Evolutionary conservation across 1,140 invertebrate genomes (phyloP).

Genomic region (Drosophila simulans): DNA sequence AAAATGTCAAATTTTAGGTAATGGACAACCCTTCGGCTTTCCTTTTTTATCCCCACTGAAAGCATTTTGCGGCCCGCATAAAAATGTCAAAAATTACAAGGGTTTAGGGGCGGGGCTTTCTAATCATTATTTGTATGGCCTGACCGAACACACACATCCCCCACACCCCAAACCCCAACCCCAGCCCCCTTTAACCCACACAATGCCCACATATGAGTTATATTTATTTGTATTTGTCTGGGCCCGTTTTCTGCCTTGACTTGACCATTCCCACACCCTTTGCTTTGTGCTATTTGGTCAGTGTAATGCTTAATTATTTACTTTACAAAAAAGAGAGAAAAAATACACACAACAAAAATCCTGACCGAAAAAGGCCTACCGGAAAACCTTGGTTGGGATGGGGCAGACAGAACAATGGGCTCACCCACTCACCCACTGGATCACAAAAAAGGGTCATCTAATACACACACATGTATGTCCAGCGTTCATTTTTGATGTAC

Average conservation of each 20-base stretch:
- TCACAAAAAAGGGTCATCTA: constrained; percentile 71
- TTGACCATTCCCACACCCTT: neutral
- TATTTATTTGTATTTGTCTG: constrained; percentile 82
- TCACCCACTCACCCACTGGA: constrained; percentile 24
- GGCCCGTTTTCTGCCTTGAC: constrained; percentile 32
- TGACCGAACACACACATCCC: constrained; percentile 22
- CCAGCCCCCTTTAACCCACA: constrained; percentile 3
- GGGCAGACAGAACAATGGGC: constrained; percentile 56
- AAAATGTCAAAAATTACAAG: constrained; percentile 82
- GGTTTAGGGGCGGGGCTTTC: constrained; percentile 30
- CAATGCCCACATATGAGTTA: constrained; percentile 78
- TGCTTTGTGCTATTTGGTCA: constrained; percentile 71
- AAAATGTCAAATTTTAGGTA: constrained; percentile 75
- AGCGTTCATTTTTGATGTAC: constrained; percentile 84
- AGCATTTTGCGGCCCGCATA: constrained; percentile 75
- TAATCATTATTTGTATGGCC: constrained; percentile 81
- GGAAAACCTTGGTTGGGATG: constrained; percentile 26
- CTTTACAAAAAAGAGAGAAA: constrained; percentile 32
- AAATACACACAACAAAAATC: constrained; percentile 26
- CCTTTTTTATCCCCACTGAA: constrained; percentile 23
- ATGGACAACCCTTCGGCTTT: constrained; percentile 46
- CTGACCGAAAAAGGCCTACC: constrained; percentile 68
- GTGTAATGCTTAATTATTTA: constrained; percentile 84
- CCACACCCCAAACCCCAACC: neutral
- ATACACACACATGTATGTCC: constrained; percentile 27